phyloP scores from a whole-genome alignment of 2,113 vertebrate species.

The Seriola rivoliana region DNA sequence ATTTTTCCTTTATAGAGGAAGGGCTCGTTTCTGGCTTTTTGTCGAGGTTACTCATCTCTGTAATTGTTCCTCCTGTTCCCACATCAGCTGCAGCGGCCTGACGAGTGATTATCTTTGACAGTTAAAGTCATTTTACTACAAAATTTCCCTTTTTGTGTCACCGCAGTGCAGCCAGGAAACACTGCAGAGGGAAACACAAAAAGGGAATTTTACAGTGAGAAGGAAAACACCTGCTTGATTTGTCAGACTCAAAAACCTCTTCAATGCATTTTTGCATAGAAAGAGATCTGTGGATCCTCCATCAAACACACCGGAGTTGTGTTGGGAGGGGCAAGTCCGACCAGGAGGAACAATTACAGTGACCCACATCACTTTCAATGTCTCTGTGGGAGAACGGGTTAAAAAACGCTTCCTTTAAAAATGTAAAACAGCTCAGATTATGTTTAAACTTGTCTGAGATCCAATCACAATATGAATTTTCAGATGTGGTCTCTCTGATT shows the following conservation, averaged over 20 bases:
- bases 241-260: background rate
- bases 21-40: background rate
- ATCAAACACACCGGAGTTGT: background rate
- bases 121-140: no score
- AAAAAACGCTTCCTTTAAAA: background rate
- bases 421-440: background rate
- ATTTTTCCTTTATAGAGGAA: background rate
- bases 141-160: no score
- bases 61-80: no score
- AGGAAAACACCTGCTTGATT: background rate
- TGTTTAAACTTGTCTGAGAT: no score
- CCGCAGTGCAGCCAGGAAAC: no score
- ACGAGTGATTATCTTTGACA: background rate
- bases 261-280: background rate
- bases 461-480: no score
- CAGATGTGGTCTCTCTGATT: no score
- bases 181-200: no score
- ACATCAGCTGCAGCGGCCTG: no score
- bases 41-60: no score
- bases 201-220: background rate
- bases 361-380: background rate
- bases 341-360: background rate
- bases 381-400: background rate
- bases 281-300: background rate
- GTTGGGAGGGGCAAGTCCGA: background rate